Percentiles rank a stretch among this genome's conserved stretches.
Evolutionary conservation across 2,113 vertebrate genomes (phyloP).

Genomic region (Poeciliopsis turrubarensis): DNA sequence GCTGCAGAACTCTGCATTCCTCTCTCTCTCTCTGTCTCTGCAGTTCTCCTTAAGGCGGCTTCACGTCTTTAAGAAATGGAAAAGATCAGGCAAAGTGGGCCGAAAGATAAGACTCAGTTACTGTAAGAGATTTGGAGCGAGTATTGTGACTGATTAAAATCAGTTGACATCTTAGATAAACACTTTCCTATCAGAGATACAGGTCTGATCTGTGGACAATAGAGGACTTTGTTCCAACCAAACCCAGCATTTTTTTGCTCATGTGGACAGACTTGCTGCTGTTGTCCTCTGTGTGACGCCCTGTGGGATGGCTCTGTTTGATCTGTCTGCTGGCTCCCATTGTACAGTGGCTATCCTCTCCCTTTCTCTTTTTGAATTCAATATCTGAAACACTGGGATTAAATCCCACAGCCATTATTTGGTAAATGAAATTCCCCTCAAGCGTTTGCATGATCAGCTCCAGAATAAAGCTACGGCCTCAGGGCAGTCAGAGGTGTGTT

Average conservation of each 20-base stretch:
- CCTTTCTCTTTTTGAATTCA: slow-evolving; percentile 36
- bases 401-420: slow-evolving; percentile 64
- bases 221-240: slow-evolving; percentile 64
- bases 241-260: slow-evolving; percentile 44
- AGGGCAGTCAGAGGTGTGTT: slow-evolving; percentile 10
- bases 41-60: neutral
- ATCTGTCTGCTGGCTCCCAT: slow-evolving; percentile 66
- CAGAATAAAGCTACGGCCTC: slow-evolving; percentile 22
- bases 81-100: neutral
- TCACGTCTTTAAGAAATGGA: neutral
- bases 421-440: slow-evolving; percentile 46
- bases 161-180: neutral
- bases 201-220: slow-evolving; percentile 38
- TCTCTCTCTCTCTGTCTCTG: neutral
- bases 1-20: neutral
- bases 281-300: slow-evolving; percentile 57
- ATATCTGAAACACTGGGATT: slow-evolving; percentile 57
- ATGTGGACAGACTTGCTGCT: slow-evolving; percentile 58
- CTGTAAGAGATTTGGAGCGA: neutral
- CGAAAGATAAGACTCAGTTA: neutral
- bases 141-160: neutral
- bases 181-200: neutral
- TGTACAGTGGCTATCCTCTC: slow-evolving; percentile 43
- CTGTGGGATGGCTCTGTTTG: slow-evolving; percentile 62
- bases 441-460: slow-evolving; percentile 35